These are phyloP conservation scores for Cerceris ruficornis DNA, from an alignment of 2,888 invertebrate genomes.

Conservation along the genomic window DNA sequence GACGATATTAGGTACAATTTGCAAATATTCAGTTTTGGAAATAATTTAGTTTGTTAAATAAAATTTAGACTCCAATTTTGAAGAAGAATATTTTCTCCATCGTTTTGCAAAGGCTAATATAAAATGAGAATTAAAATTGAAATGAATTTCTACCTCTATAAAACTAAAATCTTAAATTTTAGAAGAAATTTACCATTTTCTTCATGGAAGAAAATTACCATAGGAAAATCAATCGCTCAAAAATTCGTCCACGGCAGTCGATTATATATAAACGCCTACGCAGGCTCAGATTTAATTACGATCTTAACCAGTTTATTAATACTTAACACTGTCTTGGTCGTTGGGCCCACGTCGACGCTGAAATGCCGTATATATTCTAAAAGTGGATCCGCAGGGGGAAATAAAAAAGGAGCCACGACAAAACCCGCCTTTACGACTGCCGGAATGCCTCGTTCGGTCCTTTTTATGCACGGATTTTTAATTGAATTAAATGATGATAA, in stretches of 20 bases:
- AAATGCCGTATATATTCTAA: constrained; percentile 38
- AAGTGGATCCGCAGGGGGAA: constrained; percentile 22
- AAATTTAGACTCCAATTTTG: too few species aligned
- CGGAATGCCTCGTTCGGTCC: constrained; percentile 44
- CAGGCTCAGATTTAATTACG: constrained; percentile 60
- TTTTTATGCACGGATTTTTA: constrained; percentile 57
- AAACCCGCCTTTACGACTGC: constrained; percentile 50
- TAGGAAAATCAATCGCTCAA: too few species aligned
- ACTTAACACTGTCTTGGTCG: constrained; percentile 32
- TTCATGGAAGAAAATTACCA: too few species aligned
- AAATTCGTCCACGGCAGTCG: not conserved
- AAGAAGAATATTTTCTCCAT: too few species aligned
- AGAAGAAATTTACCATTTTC: too few species aligned
- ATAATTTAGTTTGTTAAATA: too few species aligned
- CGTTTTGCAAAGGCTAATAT: too few species aligned
- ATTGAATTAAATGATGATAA: constrained; percentile 61
- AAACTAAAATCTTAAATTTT: too few species aligned
- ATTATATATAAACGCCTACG: constrained; percentile 50
- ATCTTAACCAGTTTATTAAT: constrained; percentile 63
- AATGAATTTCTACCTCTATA: too few species aligned
- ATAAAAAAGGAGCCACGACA: constrained; percentile 42
- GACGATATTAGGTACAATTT: too few species aligned
- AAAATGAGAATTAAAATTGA: too few species aligned
- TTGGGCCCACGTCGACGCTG: constrained; percentile 12
- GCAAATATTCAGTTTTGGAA: too few species aligned